Conservation (phyloP, 1,140 invertebrate species). For the Drosophila leontia region DNA sequence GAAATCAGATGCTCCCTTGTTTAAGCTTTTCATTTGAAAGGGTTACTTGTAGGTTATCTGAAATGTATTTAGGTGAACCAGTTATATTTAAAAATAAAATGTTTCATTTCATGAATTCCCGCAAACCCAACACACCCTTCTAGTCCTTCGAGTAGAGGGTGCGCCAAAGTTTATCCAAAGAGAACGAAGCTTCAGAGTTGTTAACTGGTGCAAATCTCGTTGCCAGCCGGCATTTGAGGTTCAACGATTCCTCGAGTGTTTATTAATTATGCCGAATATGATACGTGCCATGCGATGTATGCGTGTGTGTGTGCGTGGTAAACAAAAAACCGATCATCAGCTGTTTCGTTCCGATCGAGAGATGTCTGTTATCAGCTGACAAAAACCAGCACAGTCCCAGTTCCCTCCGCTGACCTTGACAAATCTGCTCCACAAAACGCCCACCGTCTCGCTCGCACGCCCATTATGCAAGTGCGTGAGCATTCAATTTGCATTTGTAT, state of each 20-base stretch:
- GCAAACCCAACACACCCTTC: not conserved
- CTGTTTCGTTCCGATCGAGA: conserved; percentile 45
- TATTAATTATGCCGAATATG: conserved; percentile 13
- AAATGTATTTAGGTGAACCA: not conserved
- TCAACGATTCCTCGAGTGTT: conserved; percentile 39
- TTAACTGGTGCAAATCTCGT: conserved; percentile 33
- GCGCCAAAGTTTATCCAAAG: conserved; percentile 52
- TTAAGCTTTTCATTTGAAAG: not conserved
- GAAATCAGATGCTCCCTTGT: not conserved
- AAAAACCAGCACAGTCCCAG: conserved; percentile 16
- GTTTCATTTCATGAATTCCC: not conserved
- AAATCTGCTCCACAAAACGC: conserved; percentile 34
- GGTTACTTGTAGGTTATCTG: not conserved
- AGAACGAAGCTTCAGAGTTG: conserved; percentile 35
- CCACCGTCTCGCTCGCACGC: conserved; percentile 32
- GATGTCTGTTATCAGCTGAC: conserved; percentile 49
- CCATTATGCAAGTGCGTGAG: conserved; percentile 59
- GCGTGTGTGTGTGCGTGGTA: conserved; percentile 39
- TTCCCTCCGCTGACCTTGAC: conserved; percentile 55
- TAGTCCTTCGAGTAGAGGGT: conserved; percentile 1
- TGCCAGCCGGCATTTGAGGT: conserved; percentile 36
- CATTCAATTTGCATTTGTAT: conserved; percentile 14
- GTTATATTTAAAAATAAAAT: too few relatives aligned
- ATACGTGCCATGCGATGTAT: conserved; percentile 17
- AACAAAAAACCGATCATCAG: conserved; percentile 73